Base-by-base conservation (phyloP, 2,888 invertebrate species). In the Labia minor region DNA sequence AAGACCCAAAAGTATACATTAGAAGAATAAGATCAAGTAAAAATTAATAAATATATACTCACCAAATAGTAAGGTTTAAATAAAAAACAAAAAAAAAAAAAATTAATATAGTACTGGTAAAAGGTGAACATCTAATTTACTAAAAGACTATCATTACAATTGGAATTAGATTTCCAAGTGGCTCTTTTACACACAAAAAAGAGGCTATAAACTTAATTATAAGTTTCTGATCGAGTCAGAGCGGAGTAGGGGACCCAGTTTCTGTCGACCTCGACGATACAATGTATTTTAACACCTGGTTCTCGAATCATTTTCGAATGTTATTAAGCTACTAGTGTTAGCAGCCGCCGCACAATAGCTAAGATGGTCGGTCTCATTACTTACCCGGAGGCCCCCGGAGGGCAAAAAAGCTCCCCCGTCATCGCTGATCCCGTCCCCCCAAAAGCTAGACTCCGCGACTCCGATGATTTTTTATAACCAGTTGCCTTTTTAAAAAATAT, bases 201-300 rank as follows among this genome's bases (percentile, higher is more conserved):
- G 49, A 3, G 49, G 49, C 49, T 49, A 49, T 49, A 49, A 49
- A 49, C 49, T 49, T 49, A 49, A 49, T 49, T 49, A 49, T 49
- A 49, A 49, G 49, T 49, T 49, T 26, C 26, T n/a, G 49, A 49
- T 49, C 3, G 49, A 49, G 16, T 4, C 14, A 49, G n/a, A 49
- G 49, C 14, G 2, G 49, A 49, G 16, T 49, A 49, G n/a, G 49
- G 49, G 49, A 49, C 49, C 49, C 49, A 49, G 49, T 49, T 49
- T 49, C 49, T n/a, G 49, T 49, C 49, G 49, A 14, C 49, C 49
- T 49, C n/a, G 49, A 49, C 49, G 49, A 49, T 49, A 49, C 49
- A 49, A n/a, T 49, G 49, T 49, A 49, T 49, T 49, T 49, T 49
- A 49, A 49, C 49, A 49, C 49, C 49, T 49, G 49, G 49, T 49